A percentile compares a stretch with the other conserved stretches of the same genome.
Evolutionary conservation across 2,113 vertebrate genomes (phyloP).

Genomic region (Grammomys surdaster): DNA sequence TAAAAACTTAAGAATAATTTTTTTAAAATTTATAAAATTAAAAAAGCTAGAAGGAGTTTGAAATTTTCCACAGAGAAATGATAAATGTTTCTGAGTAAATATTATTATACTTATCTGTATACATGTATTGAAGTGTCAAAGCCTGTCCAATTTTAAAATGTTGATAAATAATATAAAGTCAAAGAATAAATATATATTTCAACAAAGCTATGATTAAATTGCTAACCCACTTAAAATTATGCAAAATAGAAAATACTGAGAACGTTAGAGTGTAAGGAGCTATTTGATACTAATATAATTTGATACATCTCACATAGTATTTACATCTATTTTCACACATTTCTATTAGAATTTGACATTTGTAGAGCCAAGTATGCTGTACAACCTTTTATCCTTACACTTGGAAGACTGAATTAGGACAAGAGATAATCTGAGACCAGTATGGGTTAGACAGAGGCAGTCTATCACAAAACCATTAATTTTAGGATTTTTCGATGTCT

Average conservation of each 20-base stretch:
- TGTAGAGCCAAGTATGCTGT: no score
- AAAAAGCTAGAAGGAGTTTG: background rate
- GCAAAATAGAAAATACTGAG: background rate
- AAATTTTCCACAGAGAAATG: background rate
- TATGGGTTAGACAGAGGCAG: background rate
- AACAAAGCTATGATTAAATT: background rate
- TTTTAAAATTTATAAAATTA: no score
- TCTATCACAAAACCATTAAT: background rate
- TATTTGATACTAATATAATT: background rate
- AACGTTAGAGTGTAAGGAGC: background rate
- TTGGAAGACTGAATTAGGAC: background rate
- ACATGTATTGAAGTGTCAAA: background rate
- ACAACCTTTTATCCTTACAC: background rate
- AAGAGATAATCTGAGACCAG: background rate
- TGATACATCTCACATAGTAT: background rate
- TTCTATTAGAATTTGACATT: slow-evolving; percentile 6
- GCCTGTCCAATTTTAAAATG: background rate
- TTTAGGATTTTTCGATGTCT: background rate
- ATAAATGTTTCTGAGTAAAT: background rate
- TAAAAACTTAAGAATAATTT: background rate
- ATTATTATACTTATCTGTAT: background rate
- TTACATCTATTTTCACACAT: background rate
- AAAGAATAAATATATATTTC: background rate
- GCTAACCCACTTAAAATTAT: background rate
- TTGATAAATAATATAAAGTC: background rate